Percentiles rank a stretch among this genome's conserved stretches.
Conservation (phyloP, 2,797 vertebrate species). For the Schizothorax lantsangensis region DNA sequence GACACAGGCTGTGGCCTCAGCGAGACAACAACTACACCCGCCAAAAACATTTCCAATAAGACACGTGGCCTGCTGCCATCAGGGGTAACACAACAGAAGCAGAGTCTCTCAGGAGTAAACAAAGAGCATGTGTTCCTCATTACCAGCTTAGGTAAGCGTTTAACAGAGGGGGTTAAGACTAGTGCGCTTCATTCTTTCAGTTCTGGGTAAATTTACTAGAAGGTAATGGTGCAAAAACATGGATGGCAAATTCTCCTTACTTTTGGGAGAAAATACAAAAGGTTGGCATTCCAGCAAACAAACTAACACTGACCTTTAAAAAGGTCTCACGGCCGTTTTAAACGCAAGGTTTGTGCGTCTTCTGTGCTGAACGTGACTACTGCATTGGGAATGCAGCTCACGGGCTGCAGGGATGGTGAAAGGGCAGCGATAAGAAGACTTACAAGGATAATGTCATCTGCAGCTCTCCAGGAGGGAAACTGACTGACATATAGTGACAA, state of each 20-base stretch:
- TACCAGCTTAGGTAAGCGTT: constrained; percentile 1
- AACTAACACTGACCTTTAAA: constrained; percentile 31
- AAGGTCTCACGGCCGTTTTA: neutral
- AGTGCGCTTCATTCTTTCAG: neutral
- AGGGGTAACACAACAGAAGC: constrained; percentile 32
- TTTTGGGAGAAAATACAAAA: constrained; percentile 24
- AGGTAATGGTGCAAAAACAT: constrained; percentile 18
- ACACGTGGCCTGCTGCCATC: constrained; percentile 41
- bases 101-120: constrained; percentile 44
- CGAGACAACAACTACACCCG: constrained; percentile 32
- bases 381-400: constrained; percentile 29
- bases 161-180: constrained; percentile 35
- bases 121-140: constrained; percentile 49
- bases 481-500: constrained; percentile 22
- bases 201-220: constrained; percentile 14
- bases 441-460: constrained; percentile 44
- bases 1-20: constrained; percentile 12
- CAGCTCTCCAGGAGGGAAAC: constrained; percentile 23
- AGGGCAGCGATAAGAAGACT: constrained; percentile 42
- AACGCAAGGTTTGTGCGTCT: neutral
- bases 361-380: neutral
- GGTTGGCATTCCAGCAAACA: constrained; percentile 26
- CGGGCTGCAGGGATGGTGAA: constrained; percentile 17
- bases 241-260: neutral
- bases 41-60: constrained; percentile 57